phyloP scores from a whole-genome alignment of 2,797 vertebrate species.

The Huso huso region DNA sequence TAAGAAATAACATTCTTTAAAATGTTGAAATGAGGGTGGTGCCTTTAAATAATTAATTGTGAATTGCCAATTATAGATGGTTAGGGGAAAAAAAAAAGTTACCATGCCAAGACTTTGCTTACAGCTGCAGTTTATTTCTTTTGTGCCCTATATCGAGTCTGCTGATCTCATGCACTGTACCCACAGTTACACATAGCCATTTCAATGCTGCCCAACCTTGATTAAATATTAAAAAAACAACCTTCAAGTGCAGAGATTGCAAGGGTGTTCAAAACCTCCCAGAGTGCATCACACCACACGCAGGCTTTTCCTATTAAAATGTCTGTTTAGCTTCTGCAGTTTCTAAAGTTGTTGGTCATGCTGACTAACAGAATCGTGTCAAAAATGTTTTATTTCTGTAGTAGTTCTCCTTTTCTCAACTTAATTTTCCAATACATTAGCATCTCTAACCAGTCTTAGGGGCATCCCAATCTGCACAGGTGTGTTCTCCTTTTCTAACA shows the following conservation, averaged over 20 bases:
- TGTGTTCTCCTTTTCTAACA: too few species aligned
- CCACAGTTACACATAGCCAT: slow-evolving; percentile 29
- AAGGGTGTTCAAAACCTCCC: slow-evolving; percentile 28
- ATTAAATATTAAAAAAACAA: slow-evolving; percentile 48
- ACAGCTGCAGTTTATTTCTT: background rate
- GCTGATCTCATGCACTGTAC: slow-evolving; percentile 31
- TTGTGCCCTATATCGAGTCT: slow-evolving; percentile 36
- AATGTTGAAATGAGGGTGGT: too few species aligned
- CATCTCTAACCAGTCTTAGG: too few species aligned
- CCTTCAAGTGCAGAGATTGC: slow-evolving; percentile 37
- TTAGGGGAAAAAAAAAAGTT: background rate
- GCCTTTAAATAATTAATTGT: background rate
- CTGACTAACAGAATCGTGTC: background rate
- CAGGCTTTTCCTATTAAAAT: slow-evolving; percentile 9
- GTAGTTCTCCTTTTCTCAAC: background rate
- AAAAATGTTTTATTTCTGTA: background rate
- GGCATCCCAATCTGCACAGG: too few species aligned
- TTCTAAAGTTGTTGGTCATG: background rate
- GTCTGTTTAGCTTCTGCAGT: background rate
- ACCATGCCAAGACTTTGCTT: too few species aligned
- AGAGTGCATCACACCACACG: slow-evolving; percentile 16
- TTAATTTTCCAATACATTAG: too few species aligned
- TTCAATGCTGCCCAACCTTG: background rate
- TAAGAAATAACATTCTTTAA: too few species aligned
- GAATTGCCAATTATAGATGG: background rate